These are phyloP conservation scores for Tubiluchus corallicola DNA, from an alignment of 2,888 invertebrate genomes.

Conservation along the genomic window DNA sequence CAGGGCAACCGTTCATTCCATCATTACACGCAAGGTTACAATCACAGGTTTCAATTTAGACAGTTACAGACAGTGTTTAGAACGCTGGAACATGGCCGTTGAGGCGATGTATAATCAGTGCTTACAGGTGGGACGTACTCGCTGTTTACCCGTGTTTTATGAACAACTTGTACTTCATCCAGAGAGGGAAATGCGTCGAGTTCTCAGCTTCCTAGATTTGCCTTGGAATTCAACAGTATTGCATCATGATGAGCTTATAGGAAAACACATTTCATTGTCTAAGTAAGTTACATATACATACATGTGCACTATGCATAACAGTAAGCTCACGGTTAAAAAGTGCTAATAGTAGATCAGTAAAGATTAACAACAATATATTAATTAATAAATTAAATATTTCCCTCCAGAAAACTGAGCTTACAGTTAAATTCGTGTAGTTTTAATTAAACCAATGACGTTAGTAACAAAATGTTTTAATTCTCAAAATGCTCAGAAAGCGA, in stretches of 20 bases:
- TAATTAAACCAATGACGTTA: too few species aligned
- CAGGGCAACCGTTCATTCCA: slow-evolving; percentile 92
- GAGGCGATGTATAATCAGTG: slow-evolving; percentile 87
- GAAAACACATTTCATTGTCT: slow-evolving; percentile 82
- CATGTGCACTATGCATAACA: too few species aligned
- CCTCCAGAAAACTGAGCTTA: too few species aligned
- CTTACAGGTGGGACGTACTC: slow-evolving; percentile 32
- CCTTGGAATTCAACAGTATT: slow-evolving; percentile 89
- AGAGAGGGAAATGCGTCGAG: slow-evolving; percentile 62
- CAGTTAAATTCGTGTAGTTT: too few species aligned
- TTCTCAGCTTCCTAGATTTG: slow-evolving; percentile 68
- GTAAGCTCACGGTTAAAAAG: too few species aligned
- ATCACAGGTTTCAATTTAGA: slow-evolving; percentile 86
- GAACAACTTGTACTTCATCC: slow-evolving; percentile 93
- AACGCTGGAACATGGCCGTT: slow-evolving; percentile 90
- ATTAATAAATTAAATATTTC: too few species aligned
- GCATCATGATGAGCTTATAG: slow-evolving; percentile 92
- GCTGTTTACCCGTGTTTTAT: slow-evolving; percentile 79
- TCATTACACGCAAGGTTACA: slow-evolving; percentile 75
- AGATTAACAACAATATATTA: too few species aligned
- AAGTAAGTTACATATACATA: too few species aligned
- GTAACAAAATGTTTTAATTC: too few species aligned
- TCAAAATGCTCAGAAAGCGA: too few species aligned
- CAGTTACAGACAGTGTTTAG: slow-evolving; percentile 80
- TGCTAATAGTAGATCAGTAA: too few species aligned